These are phyloP conservation scores for Dexiosoma caninum DNA, from an alignment of 2,888 invertebrate species.

Conservation along the genomic window DNA sequence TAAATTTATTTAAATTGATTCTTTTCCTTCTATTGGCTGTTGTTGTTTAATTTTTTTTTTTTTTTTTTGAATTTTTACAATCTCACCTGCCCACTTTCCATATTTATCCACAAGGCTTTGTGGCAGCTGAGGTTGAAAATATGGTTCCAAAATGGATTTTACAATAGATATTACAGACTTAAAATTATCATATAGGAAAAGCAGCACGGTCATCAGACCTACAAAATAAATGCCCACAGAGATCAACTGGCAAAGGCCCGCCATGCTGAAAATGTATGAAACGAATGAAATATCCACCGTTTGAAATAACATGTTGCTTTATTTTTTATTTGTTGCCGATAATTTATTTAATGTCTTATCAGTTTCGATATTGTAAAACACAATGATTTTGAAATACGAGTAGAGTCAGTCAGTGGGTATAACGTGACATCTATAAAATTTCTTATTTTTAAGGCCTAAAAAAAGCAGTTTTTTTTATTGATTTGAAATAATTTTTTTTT, in stretches of 20 bases:
- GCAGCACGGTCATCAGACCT: constrained; percentile 68
- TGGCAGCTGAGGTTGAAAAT: constrained; percentile 82
- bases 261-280: constrained; percentile 68
- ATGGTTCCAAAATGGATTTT: constrained; percentile 82
- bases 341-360: background rate
- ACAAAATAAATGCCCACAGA: constrained; percentile 70
- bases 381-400: background rate
- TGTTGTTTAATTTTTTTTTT: too few relatives aligned
- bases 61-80: too few relatives aligned
- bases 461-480: too few relatives aligned
- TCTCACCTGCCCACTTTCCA: constrained; percentile 92
- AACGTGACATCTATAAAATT: too few relatives aligned
- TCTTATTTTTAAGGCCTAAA: too few relatives aligned
- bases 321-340: background rate
- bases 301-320: constrained; percentile 15
- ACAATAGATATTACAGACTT: constrained; percentile 81
- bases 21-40: background rate
- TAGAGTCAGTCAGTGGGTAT: too few relatives aligned
- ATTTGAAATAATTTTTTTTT: too few relatives aligned
- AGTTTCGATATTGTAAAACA: background rate
- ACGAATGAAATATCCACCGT: constrained; percentile 3
- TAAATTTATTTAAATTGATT: background rate
- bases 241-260: constrained; percentile 70
- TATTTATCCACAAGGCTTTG: constrained; percentile 82
- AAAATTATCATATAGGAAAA: constrained; percentile 79